Conservation (phyloP, 1,140 invertebrate genomes). For the Scaptomyza pallida region DNA sequence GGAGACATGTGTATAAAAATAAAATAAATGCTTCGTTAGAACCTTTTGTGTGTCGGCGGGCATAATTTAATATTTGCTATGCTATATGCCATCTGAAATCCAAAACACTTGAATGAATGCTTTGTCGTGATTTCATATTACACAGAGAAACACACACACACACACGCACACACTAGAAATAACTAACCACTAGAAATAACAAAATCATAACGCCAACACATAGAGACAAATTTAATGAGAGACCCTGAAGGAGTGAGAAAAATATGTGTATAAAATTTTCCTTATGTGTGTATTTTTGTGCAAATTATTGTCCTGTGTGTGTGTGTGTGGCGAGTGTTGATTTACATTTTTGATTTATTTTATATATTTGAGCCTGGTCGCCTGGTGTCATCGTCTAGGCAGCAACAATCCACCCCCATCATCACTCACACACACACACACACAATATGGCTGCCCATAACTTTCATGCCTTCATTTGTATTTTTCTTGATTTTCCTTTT, state of each 20-base stretch:
- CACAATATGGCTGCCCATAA: slow-evolving; percentile 68
- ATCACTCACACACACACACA: slow-evolving; percentile 41
- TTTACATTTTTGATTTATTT: slow-evolving; percentile 83
- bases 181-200: slow-evolving; percentile 63
- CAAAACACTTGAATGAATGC: slow-evolving; percentile 70
- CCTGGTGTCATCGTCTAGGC: slow-evolving; percentile 60
- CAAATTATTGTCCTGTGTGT: slow-evolving; percentile 65
- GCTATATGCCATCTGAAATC: slow-evolving; percentile 37
- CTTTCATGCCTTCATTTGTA: slow-evolving; percentile 64
- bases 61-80: slow-evolving; percentile 75
- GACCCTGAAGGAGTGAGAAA: slow-evolving; percentile 16
- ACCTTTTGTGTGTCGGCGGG: slow-evolving; percentile 57
- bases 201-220: slow-evolving; percentile 43
- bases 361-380: slow-evolving; percentile 74
- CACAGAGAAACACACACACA: slow-evolving; percentile 20
- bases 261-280: not conserved
- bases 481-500: slow-evolving; percentile 50
- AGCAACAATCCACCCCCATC: slow-evolving; percentile 45
- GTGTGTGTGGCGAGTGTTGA: slow-evolving; percentile 58
- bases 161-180: slow-evolving; percentile 34
- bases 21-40: slow-evolving; percentile 77
- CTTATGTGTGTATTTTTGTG: slow-evolving; percentile 4
- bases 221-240: slow-evolving; percentile 70
- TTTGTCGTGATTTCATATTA: slow-evolving; percentile 71
- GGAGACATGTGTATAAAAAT: not conserved